A percentile compares a stretch with the other conserved stretches of the same genome.
Evolutionary conservation across 1,140 invertebrate genomes (phyloP).

Genomic region (Doryteuthis pealeii): DNA sequence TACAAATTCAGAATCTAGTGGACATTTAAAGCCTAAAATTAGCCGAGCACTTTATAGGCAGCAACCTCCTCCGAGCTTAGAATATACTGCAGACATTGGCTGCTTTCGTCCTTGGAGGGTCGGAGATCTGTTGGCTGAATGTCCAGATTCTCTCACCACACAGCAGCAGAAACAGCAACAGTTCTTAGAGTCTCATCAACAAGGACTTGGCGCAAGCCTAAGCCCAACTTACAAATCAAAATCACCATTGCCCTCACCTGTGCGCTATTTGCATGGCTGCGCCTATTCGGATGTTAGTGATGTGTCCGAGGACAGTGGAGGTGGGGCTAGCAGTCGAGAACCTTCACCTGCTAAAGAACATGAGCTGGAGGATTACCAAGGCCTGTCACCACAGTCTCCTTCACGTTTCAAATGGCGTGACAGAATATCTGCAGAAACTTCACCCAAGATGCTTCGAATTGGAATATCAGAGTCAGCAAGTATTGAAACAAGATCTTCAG

Average conservation of each 20-base stretch:
- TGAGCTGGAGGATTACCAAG: slow-evolving; percentile 11
- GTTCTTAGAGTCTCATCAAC: not conserved
- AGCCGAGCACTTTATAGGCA: not conserved
- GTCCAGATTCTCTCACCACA: not conserved
- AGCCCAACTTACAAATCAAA: not conserved
- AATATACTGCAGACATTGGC: not conserved
- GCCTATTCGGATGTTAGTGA: slow-evolving; percentile 12
- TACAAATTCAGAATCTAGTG: not conserved
- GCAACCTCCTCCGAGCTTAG: not conserved
- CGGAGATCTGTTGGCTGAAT: not conserved
- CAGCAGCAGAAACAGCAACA: not conserved
- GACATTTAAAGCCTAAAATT: not conserved
- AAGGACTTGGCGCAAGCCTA: not conserved
- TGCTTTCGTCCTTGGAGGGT: slow-evolving; percentile 8
- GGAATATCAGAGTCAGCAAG: slow-evolving; percentile 17
- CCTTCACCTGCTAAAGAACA: slow-evolving; percentile 29
- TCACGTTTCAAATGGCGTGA: not conserved
- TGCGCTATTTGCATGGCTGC: not conserved
- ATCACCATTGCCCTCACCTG: not conserved
- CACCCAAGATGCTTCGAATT: slow-evolving; percentile 14
- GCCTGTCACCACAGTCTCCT: slow-evolving; percentile 8
- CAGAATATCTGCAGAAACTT: slow-evolving; percentile 13
- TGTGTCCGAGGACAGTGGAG: slow-evolving; percentile 31
- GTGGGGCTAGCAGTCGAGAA: slow-evolving; percentile 36
- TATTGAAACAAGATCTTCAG: slow-evolving; percentile 13